phyloP scores from a whole-genome alignment of 30 jellyfish, hydroid and myxozoan species.

The Nemopilema nomurai region DNA sequence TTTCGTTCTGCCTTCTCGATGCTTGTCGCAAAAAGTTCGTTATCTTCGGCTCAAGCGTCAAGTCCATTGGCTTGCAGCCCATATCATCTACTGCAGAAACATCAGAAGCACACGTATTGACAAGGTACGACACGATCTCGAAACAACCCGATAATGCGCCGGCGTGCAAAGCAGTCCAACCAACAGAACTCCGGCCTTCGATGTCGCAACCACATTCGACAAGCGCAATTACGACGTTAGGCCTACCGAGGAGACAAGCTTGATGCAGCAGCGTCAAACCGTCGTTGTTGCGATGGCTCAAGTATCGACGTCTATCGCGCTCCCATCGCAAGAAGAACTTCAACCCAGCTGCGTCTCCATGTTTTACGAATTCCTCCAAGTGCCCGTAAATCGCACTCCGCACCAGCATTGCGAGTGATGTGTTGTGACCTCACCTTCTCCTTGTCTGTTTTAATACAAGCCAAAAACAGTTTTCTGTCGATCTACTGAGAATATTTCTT shows the following conservation, averaged over 20 bases:
- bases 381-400: slow-evolving; percentile 38
- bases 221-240: slow-evolving; percentile 37
- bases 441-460: not conserved
- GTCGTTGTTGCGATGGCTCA: slow-evolving; percentile 53
- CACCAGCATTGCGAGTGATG: slow-evolving; percentile 9
- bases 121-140: slow-evolving; percentile 61
- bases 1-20: slow-evolving; percentile 1
- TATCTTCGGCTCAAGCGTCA: slow-evolving; percentile 59
- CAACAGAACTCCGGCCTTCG: slow-evolving; percentile 72
- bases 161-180: slow-evolving; percentile 90
- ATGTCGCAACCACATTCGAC: slow-evolving; percentile 74
- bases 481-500: not conserved
- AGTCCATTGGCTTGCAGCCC: slow-evolving; percentile 78
- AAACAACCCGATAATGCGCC: slow-evolving; percentile 70
- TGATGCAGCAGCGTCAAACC: slow-evolving; percentile 77
- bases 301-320: slow-evolving; percentile 39
- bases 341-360: slow-evolving; percentile 60
- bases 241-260: slow-evolving; percentile 74
- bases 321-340: slow-evolving; percentile 58
- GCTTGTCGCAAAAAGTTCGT: slow-evolving; percentile 6
- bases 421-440: not conserved
- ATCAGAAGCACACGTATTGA: slow-evolving; percentile 68
- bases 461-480: not conserved
- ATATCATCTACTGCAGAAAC: slow-evolving; percentile 72
- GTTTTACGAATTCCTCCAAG: slow-evolving; percentile 38